Evolutionary conservation across 2,797 vertebrate species (phyloP).

Genomic region (Hephaestus fuliginosus): DNA sequence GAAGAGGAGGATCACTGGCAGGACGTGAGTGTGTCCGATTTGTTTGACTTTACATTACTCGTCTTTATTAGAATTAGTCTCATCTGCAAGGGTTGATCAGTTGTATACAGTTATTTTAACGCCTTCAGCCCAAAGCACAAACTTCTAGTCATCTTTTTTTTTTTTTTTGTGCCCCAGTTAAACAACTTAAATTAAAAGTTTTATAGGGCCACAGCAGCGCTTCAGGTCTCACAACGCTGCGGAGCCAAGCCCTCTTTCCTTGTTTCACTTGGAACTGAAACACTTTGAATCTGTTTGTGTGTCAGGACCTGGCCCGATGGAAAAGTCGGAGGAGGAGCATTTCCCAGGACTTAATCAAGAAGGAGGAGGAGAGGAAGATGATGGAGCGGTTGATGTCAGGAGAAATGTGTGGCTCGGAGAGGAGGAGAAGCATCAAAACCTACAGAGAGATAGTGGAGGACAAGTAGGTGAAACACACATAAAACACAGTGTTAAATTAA

Average conservation of each 20-base stretch:
- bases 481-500: background rate
- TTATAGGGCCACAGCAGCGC: slow-evolving; percentile 10
- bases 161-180: slow-evolving; percentile 20
- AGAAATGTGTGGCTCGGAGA: slow-evolving; percentile 78
- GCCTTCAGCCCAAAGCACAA: background rate
- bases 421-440: slow-evolving; percentile 97
- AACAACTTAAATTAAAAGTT: slow-evolving; percentile 1
- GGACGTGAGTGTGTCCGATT: slow-evolving; percentile 88
- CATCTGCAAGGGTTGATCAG: background rate
- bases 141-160: background rate
- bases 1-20: slow-evolving; percentile 98
- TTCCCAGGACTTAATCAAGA: slow-evolving; percentile 97
- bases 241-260: background rate
- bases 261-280: slow-evolving; percentile 32
- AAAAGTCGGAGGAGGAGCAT: slow-evolving; percentile 95
- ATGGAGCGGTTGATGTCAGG: slow-evolving; percentile 92
- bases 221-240: background rate
- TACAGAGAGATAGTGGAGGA: slow-evolving; percentile 98
- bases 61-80: background rate
- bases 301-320: slow-evolving; percentile 96
- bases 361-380: slow-evolving; percentile 97
- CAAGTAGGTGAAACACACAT: slow-evolving; percentile 87
- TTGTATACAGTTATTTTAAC: background rate
- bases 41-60: accelerated
- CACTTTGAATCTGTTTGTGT: slow-evolving; percentile 23